Evolutionary conservation across 1,140 invertebrate genomes (phyloP).

Genomic region (Druon quercuslanigerum): DNA sequence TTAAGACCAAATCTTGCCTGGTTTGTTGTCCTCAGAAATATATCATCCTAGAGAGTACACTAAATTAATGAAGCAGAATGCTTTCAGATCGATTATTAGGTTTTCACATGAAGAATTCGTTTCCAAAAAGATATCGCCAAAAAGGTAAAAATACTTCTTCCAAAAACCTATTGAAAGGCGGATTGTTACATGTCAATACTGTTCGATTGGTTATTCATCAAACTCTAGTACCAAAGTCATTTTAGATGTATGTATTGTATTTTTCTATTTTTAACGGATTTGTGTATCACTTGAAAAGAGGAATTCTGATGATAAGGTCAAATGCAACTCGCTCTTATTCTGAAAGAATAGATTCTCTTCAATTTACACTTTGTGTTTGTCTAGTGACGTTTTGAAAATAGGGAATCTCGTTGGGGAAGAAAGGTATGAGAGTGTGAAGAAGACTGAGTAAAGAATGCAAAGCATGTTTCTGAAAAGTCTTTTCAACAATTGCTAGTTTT

Average conservation of each 20-base stretch:
- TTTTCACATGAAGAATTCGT: slow-evolving; percentile 58
- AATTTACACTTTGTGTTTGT: too few relatives aligned
- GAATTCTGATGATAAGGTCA: too few relatives aligned
- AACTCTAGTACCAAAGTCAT: slow-evolving; percentile 39
- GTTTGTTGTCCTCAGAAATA: slow-evolving; percentile 46
- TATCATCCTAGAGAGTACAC: slow-evolving; percentile 35
- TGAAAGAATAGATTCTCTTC: too few relatives aligned
- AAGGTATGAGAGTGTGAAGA: too few relatives aligned
- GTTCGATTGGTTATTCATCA: slow-evolving; percentile 56
- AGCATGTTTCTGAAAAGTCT: too few relatives aligned
- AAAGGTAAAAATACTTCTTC: background rate
- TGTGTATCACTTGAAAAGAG: too few relatives aligned
- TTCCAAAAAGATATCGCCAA: slow-evolving; percentile 14
- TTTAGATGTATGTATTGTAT: background rate
- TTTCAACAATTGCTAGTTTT: too few relatives aligned
- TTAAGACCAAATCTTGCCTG: slow-evolving; percentile 53
- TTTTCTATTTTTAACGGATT: too few relatives aligned
- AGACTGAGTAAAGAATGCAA: too few relatives aligned
- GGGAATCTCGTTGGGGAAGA: too few relatives aligned
- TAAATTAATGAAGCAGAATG: slow-evolving; percentile 40
- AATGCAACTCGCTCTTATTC: too few relatives aligned
- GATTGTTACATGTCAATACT: slow-evolving; percentile 51
- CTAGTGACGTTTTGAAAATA: too few relatives aligned
- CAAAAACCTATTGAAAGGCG: slow-evolving; percentile 29
- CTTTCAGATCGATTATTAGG: slow-evolving; percentile 5